Base-by-base conservation (phyloP, 1,140 invertebrate genomes). In the Cheumatopsyche charites region DNA sequence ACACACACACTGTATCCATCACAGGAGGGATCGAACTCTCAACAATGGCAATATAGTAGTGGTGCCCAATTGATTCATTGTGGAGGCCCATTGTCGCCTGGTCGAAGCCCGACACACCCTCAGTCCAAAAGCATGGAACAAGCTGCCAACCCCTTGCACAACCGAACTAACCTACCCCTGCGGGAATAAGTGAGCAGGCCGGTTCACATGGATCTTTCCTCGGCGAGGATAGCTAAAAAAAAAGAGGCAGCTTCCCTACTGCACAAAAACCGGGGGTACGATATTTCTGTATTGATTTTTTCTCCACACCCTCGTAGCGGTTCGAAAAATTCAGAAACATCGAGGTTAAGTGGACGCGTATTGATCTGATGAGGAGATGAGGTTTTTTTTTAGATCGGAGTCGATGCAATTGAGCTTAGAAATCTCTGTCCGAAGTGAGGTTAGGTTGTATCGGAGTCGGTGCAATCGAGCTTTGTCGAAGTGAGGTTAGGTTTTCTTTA, bases 161-260 rank as follows among this genome's bases (percentile, higher is more conserved):
- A 52, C n/a, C n/a, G n/a, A n/a, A n/a, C n/a, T 9, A 36, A 36
- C 55, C 55, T 58, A 58, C 55, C 55, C 55, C 55, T 63, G 21
- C 62, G 62, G 62, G 62, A 63, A 63, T 63, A 63, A 42, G 62
- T 63, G 62, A 63, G 62, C 62, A 42, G 62, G 29, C 62, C 62
- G 62, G 62, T 63, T 63, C 62, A 63, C 62, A 63, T 63, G 62
- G 29, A 45, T 63, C 62, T 29, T 42, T 23, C 42, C 42, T 63
- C 29, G n/a, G 42, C 6, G 13, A 63, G 55, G 5, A 3, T 15
- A 42, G 41, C 43, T 13, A 42, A 63, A 63, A 63, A 45, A 63
- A 63, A 45, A n/a, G n/a, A n/a, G n/a, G n/a, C 4, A 11, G 29
- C 29, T 45, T 45, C 62, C 62, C 62, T 45, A 1, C 6, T 12